A percentile compares a stretch with the other conserved stretches of the same genome.
phyloP scores from a whole-genome alignment of 2,888 invertebrate genomes.

The Nesidiocoris tenuis region DNA sequence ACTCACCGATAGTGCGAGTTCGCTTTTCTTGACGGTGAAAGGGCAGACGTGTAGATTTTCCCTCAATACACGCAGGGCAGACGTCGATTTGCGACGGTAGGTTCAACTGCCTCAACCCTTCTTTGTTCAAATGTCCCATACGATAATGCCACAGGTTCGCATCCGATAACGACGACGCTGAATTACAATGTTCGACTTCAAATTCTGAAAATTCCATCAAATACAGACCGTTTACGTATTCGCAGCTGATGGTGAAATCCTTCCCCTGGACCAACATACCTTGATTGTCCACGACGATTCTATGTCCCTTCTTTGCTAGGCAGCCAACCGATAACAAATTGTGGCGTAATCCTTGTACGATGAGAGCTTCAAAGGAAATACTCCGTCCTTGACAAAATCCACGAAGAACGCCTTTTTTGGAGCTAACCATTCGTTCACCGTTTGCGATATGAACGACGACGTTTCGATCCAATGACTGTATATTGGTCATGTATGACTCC shows the following conservation, averaged over 20 bases:
- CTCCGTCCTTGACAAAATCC: not conserved
- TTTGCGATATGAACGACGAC: slow-evolving; percentile 1
- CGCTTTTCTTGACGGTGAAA: no score
- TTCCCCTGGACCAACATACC: not conserved
- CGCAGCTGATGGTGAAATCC: not conserved
- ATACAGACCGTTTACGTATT: slow-evolving; percentile 45
- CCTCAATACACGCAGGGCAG: no score
- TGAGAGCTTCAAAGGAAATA: not conserved
- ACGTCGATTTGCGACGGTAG: no score
- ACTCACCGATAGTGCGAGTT: no score
- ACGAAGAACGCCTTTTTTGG: not conserved
- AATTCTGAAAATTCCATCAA: slow-evolving; percentile 39
- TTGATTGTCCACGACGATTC: not conserved
- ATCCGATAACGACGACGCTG: no score
- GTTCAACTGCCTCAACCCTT: no score
- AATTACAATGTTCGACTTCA: not conserved
- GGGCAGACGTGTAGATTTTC: no score
- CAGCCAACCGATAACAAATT: slow-evolving; percentile 4
- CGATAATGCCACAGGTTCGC: not conserved
- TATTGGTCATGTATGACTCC: not conserved
- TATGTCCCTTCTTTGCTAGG: not conserved
- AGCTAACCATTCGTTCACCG: not conserved
- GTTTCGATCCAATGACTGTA: not conserved
- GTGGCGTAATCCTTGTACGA: slow-evolving; percentile 1
- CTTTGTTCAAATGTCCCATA: no score